phyloP scores from a whole-genome alignment of 2,113 vertebrate species.

The Melanotaenia duboulayi region DNA sequence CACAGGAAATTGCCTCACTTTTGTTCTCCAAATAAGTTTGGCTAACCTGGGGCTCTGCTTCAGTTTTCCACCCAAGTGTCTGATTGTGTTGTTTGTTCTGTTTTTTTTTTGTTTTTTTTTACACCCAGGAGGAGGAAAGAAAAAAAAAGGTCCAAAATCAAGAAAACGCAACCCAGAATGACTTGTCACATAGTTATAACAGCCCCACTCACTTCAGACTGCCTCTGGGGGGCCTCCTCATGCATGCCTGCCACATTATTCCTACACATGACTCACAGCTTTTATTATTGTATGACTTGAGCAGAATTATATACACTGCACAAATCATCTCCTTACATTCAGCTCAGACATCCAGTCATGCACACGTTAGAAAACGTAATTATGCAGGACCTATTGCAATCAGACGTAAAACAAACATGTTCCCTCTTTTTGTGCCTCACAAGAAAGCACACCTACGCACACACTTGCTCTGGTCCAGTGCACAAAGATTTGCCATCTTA shows the following conservation, averaged over 20 bases:
- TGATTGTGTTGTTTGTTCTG: background rate
- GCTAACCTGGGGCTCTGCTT: background rate
- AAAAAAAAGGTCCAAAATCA: background rate
- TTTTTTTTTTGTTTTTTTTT: background rate
- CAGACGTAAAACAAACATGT: constrained; percentile 29
- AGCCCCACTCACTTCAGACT: background rate
- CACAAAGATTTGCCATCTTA: constrained; percentile 29
- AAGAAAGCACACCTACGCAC: background rate
- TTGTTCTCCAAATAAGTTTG: background rate
- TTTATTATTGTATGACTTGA: background rate
- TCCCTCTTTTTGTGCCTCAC: background rate
- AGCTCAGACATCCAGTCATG: constrained; percentile 24
- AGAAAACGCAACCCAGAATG: too few species aligned
- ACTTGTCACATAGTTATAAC: background rate
- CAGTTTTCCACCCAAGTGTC: background rate
- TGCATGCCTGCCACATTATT: background rate
- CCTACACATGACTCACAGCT: too few species aligned
- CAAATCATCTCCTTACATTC: constrained; percentile 27
- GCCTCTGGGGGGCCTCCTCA: background rate
- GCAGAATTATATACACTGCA: background rate
- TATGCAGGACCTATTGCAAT: constrained; percentile 28
- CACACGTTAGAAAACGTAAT: constrained; percentile 38
- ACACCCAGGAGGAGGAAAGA: background rate
- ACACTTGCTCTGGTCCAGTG: background rate
- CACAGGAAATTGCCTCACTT: background rate